Conservation (phyloP, 2,797 vertebrate species). For the Mycteria americana region DNA sequence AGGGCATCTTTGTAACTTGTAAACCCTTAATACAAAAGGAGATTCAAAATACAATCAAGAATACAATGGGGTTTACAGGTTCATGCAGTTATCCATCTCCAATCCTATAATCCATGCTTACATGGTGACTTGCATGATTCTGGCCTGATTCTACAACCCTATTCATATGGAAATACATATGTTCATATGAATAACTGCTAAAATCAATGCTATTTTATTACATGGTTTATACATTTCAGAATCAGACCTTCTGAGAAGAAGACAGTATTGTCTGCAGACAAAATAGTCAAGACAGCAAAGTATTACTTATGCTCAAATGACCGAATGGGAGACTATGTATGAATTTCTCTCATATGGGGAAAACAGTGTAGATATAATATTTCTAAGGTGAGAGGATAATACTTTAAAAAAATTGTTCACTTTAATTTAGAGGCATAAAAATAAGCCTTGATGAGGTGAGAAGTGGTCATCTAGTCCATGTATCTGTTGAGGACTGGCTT, state of each 20-base stretch:
- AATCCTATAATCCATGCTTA: background rate
- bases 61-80: background rate
- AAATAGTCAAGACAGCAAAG: background rate
- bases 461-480: background rate
- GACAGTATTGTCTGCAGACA: background rate
- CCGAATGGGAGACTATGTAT: background rate
- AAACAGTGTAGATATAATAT: background rate
- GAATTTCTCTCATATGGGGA: background rate
- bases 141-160: background rate
- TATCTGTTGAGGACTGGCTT: background rate
- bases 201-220: background rate
- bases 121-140: background rate
- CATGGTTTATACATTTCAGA: background rate
- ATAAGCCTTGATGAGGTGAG: background rate
- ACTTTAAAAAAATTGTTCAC: background rate
- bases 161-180: background rate
- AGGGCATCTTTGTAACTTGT: background rate
- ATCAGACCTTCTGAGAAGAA: background rate
- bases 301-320: background rate
- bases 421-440: background rate
- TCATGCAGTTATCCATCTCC: background rate
- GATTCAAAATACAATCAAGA: slow-evolving; percentile 1
- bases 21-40: slow-evolving; percentile 4
- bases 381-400: background rate
- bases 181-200: background rate